Evolutionary conservation across 2,113 vertebrate species (phyloP), one percentile per base, ranked within the genome.

Genomic region (Prietella phreatophila): DNA sequence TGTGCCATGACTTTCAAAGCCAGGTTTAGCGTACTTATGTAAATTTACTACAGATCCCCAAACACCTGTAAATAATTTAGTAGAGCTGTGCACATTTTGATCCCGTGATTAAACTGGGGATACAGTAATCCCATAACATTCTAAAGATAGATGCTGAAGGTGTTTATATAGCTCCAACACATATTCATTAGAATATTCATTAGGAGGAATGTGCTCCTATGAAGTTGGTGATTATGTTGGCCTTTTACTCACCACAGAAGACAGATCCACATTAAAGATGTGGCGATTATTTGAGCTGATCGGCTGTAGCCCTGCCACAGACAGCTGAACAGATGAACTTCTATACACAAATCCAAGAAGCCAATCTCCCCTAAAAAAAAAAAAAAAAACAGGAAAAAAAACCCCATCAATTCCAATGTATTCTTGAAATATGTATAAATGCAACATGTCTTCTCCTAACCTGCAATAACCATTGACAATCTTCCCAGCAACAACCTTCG

Each of bases 391-490:
- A 0, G 83, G 10, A 11, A 27, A 50, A 27, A 27, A n/a, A 47
- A 50, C 8, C 47, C 33, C 33, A 73, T 73, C 19, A 33, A n/a
- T 63, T 83, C 17, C 22, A 42, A 25, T 17, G 7, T 6, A 47
- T 83, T 55, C 17, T 30, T 50, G 4, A 82, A 82, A 55, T 36
- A 53, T 71, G 7, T 56, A 69, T 56, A 65, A 19, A 87, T 50
- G 10, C 25, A 58, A 83, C 47, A 36, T 36, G 36, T 69, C 39
- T 25, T 27, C 14, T 56, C 67, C 89, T 91, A 87, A 99, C 98
- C 98, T 98, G 97, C 97, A 97, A 86, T 97, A 99, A 75, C 98
- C 98, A 0, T 99, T 99, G 30, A 99, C 89, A 89, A 99, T 98
- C 94, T 95, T 96, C 55, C 98, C 98, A 0, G 97, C 96, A 69